These are phyloP conservation scores for Sebastes taczanowskii DNA, from an alignment of 2,797 vertebrate genomes.

Conservation along the genomic window DNA sequence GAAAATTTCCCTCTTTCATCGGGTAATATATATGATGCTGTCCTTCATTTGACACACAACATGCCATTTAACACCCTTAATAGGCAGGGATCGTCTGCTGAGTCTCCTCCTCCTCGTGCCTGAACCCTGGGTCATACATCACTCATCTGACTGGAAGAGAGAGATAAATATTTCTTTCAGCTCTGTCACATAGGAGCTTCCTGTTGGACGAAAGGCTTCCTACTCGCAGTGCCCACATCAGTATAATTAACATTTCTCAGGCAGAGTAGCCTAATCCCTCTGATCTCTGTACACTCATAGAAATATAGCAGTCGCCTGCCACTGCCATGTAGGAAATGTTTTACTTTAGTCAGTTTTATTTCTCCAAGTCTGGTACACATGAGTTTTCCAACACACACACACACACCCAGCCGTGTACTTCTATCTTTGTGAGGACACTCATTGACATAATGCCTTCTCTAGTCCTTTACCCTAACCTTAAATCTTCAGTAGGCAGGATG, in stretches of 20 bases:
- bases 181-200: slow-evolving; percentile 74
- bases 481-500: too few relatives aligned
- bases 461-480: too few relatives aligned
- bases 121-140: slow-evolving; percentile 72
- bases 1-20: slow-evolving; percentile 35
- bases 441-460: too few relatives aligned
- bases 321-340: slow-evolving; percentile 1
- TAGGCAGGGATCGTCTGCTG: slow-evolving; percentile 49
- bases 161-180: slow-evolving; percentile 81
- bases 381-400: slow-evolving; percentile 7
- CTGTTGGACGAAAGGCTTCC: slow-evolving; percentile 64
- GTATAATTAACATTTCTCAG: slow-evolving; percentile 31
- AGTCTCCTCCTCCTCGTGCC: slow-evolving; percentile 50
- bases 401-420: not conserved
- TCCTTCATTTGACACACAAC: slow-evolving; percentile 67
- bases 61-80: slow-evolving; percentile 71
- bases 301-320: slow-evolving; percentile 26
- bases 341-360: slow-evolving; percentile 40
- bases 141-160: slow-evolving; percentile 67
- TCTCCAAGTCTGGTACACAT: slow-evolving; percentile 13
- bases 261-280: not conserved
- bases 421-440: too few relatives aligned
- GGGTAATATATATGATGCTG: slow-evolving; percentile 59
- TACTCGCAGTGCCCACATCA: slow-evolving; percentile 30
- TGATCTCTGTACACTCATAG: slow-evolving; percentile 8